Conservation (phyloP, 2,113 vertebrate genomes). For the Leiothrix lutea region DNA sequence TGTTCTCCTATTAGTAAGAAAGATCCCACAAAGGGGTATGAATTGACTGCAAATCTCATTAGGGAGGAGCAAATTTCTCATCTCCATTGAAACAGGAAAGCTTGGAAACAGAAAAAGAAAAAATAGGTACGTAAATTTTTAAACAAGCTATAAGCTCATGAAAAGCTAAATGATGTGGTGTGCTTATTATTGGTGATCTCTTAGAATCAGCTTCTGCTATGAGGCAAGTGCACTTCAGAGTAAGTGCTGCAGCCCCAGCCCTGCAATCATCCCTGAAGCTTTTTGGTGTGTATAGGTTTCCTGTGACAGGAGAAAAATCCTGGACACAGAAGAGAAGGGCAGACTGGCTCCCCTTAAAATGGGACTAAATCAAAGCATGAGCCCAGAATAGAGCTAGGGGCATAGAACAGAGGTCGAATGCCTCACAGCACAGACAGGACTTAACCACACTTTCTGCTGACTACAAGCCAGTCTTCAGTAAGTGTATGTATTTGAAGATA, state of each 20-base stretch:
- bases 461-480: background rate
- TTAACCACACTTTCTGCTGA: background rate
- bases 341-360: background rate
- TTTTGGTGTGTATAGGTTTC: background rate
- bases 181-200: background rate
- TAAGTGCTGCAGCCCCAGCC: background rate
- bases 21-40: background rate
- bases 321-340: background rate
- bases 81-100: background rate
- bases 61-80: background rate
- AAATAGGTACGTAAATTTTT: background rate
- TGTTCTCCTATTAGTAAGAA: background rate
- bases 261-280: background rate
- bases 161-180: background rate
- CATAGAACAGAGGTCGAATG: background rate
- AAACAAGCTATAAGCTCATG: background rate
- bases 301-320: background rate
- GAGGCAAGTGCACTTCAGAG: fast-evolving
- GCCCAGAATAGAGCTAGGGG: background rate
- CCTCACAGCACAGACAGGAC: background rate
- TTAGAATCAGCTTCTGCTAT: background rate
- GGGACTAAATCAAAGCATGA: background rate
- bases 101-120: background rate
- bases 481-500: background rate
- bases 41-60: background rate